Evolutionary conservation across 2,113 vertebrate species (phyloP), one percentile per base, ranked within the genome.

Genomic region (Dermatemys mawii): DNA sequence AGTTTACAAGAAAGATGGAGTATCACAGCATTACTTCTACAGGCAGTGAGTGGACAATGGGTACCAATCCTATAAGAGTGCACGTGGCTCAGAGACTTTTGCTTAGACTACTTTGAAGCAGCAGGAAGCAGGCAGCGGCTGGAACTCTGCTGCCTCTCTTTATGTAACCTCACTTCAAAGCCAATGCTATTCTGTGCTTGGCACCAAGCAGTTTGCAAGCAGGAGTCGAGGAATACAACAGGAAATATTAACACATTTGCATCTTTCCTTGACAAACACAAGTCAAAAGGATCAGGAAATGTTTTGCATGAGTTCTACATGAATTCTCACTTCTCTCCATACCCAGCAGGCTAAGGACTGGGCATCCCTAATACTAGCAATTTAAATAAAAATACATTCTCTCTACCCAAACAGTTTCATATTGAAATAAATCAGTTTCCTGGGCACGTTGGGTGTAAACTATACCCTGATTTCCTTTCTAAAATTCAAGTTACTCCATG

Each of bases 261-360:
- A 84, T 4, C 17, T 55, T 83, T 51, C 75, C 53, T 19, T 41
- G 83, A 11, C 50, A 89, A 92, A 63, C 19, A 32, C 21, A 60
- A 63, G 35, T 78, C 6, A 60, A 32, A 60, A 60, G 27, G 27
- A 60, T 6, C 27, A 57, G 27, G 27, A 6, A 60, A 60, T 60
- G 55, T 60, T 91, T 86, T 27, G 27, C 67, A 44, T 87, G n/a
- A 94, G 85, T 84, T 95, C 91, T 92, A 54, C 21, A 44, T 81
- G 76, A 82, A 63, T 38, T 90, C 10, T 63, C 38, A 76, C 83
- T 3, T 17, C 76, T 51, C 2, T 8, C 29, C 51, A 60, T 78
- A 55, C 27, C 91, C 75, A 87, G 78, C 26, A 70, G 17, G n/a
- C 92, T 83, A 70, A 53, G 35, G 95, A 24, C 60, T 38, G 5